Percentiles rank a stretch among this genome's conserved stretches.
Evolutionary conservation across 1,140 invertebrate species (phyloP).

Genomic region (Bicyclus anynana): DNA sequence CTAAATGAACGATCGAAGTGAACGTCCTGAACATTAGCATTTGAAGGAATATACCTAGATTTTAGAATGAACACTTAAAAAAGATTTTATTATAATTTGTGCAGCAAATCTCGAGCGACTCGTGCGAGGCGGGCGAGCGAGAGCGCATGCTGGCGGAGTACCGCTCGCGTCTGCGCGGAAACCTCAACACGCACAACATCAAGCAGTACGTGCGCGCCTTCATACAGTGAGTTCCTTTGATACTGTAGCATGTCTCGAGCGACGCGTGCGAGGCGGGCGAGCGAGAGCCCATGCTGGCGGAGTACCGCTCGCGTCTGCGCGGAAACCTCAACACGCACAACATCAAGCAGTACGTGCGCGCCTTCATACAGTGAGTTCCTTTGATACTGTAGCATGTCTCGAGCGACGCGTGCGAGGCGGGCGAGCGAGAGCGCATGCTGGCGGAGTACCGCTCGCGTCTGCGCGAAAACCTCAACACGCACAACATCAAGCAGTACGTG

Average conservation of each 20-base stretch:
- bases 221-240: constrained; percentile 83
- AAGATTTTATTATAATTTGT: neutral
- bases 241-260: too few species aligned
- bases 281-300: constrained; percentile 84
- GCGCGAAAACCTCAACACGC: constrained; percentile 88
- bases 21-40: too few species aligned
- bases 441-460: constrained; percentile 87
- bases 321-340: constrained; percentile 91
- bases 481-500: constrained; percentile 90
- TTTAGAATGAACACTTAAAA: too few species aligned
- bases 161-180: constrained; percentile 85
- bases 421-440: constrained; percentile 85
- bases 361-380: constrained; percentile 86
- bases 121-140: constrained; percentile 79
- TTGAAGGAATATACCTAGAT: too few species aligned
- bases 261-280: constrained; percentile 81
- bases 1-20: too few species aligned
- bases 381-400: too few species aligned
- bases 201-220: constrained; percentile 90
- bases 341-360: constrained; percentile 88
- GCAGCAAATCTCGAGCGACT: constrained; percentile 77
- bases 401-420: constrained; percentile 78
- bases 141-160: constrained; percentile 88
- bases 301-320: constrained; percentile 87
- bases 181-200: constrained; percentile 91